Percentiles rank a stretch among this genome's conserved stretches.
Conservation (phyloP, 2,797 vertebrate species). For the Allobates femoralis region DNA sequence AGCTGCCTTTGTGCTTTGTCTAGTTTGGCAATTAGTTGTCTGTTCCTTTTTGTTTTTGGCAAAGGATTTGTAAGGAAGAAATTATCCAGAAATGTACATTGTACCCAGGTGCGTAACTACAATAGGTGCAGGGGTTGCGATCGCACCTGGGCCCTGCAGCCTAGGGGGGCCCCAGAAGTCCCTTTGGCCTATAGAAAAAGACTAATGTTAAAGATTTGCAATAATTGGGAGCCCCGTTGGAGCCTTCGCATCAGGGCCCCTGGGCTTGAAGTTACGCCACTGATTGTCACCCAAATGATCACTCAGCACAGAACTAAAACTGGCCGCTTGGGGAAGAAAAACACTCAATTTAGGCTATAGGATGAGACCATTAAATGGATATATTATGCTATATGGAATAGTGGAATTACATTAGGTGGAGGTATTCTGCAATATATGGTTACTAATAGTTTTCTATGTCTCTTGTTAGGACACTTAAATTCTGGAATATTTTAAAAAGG, state of each 20-base stretch:
- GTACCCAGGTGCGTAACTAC: no score
- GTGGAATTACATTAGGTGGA: not conserved
- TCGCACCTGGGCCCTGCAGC: no score
- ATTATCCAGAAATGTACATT: conserved; percentile 65
- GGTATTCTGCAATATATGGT: not conserved
- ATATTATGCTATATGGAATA: not conserved
- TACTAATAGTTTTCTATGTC: not conserved
- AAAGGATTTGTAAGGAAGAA: conserved; percentile 74
- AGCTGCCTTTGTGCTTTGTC: conserved; percentile 73
- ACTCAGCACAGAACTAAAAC: conserved; percentile 45
- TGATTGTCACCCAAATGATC: no score
- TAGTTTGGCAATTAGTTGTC: conserved; percentile 77
- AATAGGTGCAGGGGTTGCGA: no score
- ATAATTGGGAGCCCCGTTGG: no score
- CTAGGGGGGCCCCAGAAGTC: no score
- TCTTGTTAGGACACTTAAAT: no score
- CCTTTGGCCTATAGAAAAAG: no score
- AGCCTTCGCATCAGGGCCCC: no score
- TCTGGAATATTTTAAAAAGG: no score
- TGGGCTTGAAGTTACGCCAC: no score
- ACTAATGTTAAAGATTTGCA: no score
- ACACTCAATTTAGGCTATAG: conserved; percentile 11
- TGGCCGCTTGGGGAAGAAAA: conserved; percentile 31
- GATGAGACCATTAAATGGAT: conserved; percentile 29
- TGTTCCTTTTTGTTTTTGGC: conserved; percentile 72